A percentile compares a stretch with the other conserved stretches of the same genome.
These are phyloP conservation scores for Drosophila busckii DNA, from an alignment of 1,140 invertebrate species.

Conservation along the genomic window DNA sequence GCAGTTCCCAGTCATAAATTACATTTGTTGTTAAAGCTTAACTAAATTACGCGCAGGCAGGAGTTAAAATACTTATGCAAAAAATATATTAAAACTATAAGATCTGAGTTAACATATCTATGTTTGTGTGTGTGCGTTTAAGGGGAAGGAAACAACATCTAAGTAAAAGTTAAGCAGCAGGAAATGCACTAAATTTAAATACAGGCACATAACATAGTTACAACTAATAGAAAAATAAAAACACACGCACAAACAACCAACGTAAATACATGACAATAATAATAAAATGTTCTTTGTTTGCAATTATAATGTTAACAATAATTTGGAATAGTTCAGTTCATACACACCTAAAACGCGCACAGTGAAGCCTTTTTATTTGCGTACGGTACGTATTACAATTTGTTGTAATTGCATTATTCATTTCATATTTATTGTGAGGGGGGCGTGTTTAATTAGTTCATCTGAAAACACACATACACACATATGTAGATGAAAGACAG, in stretches of 20 bases:
- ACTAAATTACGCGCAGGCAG: conserved; percentile 52
- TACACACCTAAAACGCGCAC: conserved; percentile 69
- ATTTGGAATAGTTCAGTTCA: conserved; percentile 43
- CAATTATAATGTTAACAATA: conserved; percentile 22
- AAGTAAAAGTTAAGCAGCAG: too few species aligned
- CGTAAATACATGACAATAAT: conserved; percentile 35
- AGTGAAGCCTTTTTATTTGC: conserved; percentile 51
- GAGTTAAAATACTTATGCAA: conserved; percentile 9
- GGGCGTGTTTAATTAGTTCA: conserved; percentile 49
- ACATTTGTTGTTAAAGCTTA: conserved; percentile 49
- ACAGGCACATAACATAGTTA: conserved; percentile 2
- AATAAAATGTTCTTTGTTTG: conserved; percentile 13
- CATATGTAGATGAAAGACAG: conserved; percentile 6
- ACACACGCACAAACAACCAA: conserved; percentile 8
- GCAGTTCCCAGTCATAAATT: too few species aligned
- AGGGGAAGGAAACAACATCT: too few species aligned
- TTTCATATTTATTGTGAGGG: conserved; percentile 26
- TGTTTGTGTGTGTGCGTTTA: conserved; percentile 3
- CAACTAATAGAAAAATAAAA: conserved; percentile 6
- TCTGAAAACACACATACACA: conserved; percentile 17
- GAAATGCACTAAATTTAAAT: too few species aligned
- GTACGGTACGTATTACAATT: conserved; percentile 29
- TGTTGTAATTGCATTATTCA: conserved; percentile 31
- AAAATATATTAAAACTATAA: conserved; percentile 19
- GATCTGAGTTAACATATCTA: too few species aligned